These are phyloP conservation scores for Probosciger aterrimus DNA, from an alignment of 2,113 vertebrate genomes.

Conservation along the genomic window DNA sequence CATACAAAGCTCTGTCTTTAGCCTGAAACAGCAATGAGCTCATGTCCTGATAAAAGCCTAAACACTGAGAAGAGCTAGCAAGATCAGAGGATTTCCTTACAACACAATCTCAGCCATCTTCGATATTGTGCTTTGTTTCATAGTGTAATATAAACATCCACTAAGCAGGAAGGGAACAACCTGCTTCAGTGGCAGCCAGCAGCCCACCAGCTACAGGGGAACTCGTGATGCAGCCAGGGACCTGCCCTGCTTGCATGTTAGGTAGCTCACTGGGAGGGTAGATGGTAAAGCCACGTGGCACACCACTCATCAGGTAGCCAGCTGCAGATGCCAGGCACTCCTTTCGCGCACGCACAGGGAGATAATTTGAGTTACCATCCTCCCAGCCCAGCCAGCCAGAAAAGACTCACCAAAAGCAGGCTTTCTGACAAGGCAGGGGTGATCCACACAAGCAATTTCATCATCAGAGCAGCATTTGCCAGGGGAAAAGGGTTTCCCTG, in stretches of 20 bases:
- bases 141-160: not conserved
- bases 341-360: rapidly evolving
- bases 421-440: not conserved
- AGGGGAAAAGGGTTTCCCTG: not conserved
- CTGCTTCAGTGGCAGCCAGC: not conserved
- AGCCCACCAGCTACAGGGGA: not conserved
- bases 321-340: not conserved
- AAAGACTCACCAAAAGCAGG: not conserved
- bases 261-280: not conserved
- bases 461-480: not conserved
- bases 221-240: not conserved
- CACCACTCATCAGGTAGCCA: not conserved
- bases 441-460: not conserved
- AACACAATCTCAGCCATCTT: not conserved
- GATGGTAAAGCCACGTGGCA: not conserved
- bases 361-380: not conserved
- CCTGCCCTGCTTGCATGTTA: not conserved
- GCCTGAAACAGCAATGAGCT: slow-evolving; percentile 15
- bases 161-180: not conserved
- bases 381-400: not conserved
- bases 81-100: slow-evolving; percentile 51
- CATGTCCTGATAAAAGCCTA: slow-evolving; percentile 45
- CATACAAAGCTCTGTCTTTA: slow-evolving; percentile 36
- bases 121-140: not conserved
- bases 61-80: slow-evolving; percentile 15